Base-by-base conservation (phyloP, 2,888 invertebrate genomes). In the Venusia cambrica region DNA sequence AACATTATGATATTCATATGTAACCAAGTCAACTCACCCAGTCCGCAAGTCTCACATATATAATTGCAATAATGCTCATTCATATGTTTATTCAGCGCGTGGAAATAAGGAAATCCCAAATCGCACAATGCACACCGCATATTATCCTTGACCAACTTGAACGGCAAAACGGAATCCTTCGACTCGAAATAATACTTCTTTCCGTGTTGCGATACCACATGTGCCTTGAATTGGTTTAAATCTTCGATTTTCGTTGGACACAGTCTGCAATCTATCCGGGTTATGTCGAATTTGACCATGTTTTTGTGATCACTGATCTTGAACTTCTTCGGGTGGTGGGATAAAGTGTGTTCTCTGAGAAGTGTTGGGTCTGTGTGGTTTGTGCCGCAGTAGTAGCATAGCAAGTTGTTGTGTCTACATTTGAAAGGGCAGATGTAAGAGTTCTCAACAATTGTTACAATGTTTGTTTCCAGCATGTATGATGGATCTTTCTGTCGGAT, bases 21-120 rank as follows among this genome's bases (percentile, higher is more conserved):
- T n/a, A n/a, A n/a, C n/a, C n/a, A n/a, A n/a, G n/a, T n/a, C n/a
- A 11, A 57, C 65, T 65, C 13, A 29, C 84, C 83, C 4, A 84
- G 28, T 0, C 84, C 84, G 10, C 84, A 83, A 0, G 76, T 77
- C 19, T 85, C 83, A 12, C 83, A 85, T 1, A 84, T 79, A 48
- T 72, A 83, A 27, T 84, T 85, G 39, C 75, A 78, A 8, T 64
- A 85, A 48, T 85, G 85, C 2, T 68, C 75, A 9, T 84, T 81
- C 84, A 85, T 85, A 35, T 85, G 85, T 3, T 76, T 80, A 31
- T 85, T 84, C 10, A 85, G 37, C 0, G 84, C 81, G 28, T 85
- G 84, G 22, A 85, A 84, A 9, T 80, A 83, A 0, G 80, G 75
- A 12, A 79, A 83, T 0, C 46, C 21, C 0, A 54, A 46, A 1